A percentile compares a stretch with the other conserved stretches of the same genome.
Conservation (phyloP, 2,797 vertebrate genomes). For the Eulemur mongoz region DNA sequence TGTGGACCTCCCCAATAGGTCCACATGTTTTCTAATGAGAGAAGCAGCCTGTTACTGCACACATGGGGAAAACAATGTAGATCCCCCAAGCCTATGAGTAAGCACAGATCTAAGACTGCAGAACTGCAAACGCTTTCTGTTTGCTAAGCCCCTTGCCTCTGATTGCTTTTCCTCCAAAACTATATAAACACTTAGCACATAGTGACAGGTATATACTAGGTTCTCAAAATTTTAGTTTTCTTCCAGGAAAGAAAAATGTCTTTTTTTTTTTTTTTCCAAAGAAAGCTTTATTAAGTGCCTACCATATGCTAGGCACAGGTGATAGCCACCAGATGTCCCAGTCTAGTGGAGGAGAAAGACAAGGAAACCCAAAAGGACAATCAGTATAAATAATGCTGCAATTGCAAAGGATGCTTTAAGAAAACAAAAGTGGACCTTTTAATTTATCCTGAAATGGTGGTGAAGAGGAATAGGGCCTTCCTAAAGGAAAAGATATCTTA, state of each 20-base stretch:
- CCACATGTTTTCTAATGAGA: constrained; percentile 36
- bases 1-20: neutral
- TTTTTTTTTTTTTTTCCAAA: neutral
- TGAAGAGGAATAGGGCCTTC: neutral
- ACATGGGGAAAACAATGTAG: neutral
- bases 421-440: neutral
- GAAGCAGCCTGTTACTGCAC: neutral
- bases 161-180: neutral
- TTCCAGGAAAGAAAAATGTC: neutral
- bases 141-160: neutral
- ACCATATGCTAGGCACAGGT: neutral
- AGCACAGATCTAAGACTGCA: neutral
- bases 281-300: neutral
- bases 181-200: neutral
- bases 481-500: neutral
- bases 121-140: neutral
- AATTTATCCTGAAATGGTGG: neutral
- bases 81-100: neutral
- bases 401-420: neutral
- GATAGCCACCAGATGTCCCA: neutral
- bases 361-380: neutral
- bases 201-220: neutral
- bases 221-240: constrained; percentile 18
- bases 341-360: neutral
- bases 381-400: neutral